phyloP scores from a whole-genome alignment of 2,797 vertebrate species.

The Arrhamphus sclerolepis region DNA sequence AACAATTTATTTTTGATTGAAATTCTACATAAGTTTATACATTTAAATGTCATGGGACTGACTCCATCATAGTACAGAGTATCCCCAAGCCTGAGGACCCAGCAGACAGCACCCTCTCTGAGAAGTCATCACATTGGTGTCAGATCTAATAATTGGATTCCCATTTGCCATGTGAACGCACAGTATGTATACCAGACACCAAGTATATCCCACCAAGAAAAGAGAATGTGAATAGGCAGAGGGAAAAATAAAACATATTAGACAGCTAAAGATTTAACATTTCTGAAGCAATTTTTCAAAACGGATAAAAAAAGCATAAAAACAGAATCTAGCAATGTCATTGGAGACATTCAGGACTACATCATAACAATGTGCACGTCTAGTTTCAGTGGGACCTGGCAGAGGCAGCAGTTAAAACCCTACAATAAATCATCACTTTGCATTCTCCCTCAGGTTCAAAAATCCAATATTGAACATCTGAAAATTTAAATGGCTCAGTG shows the following conservation, averaged over 20 bases:
- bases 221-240: background rate
- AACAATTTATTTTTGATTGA: background rate
- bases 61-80: conserved; percentile 10
- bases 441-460: conserved; percentile 35
- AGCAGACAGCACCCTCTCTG: conserved; percentile 23
- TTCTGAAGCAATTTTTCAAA: conserved; percentile 4
- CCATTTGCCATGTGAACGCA: conserved; percentile 62
- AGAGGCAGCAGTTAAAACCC: conserved; percentile 34
- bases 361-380: conserved; percentile 7
- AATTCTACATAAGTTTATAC: background rate
- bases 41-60: conserved; percentile 7
- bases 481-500: conserved; percentile 56
- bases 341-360: conserved; percentile 17
- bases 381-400: conserved; percentile 14
- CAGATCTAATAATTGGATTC: conserved; percentile 69
- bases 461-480: conserved; percentile 60
- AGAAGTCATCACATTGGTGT: conserved; percentile 65
- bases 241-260: background rate
- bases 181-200: conserved; percentile 15
- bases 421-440: conserved; percentile 57
- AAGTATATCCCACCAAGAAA: conserved; percentile 34
- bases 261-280: conserved; percentile 1
- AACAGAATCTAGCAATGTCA: background rate
- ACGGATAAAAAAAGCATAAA: background rate
- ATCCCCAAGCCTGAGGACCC: conserved; percentile 18